Base-by-base conservation (phyloP, 2,888 invertebrate species). In the Ashinkailepas kermadecensis region DNA sequence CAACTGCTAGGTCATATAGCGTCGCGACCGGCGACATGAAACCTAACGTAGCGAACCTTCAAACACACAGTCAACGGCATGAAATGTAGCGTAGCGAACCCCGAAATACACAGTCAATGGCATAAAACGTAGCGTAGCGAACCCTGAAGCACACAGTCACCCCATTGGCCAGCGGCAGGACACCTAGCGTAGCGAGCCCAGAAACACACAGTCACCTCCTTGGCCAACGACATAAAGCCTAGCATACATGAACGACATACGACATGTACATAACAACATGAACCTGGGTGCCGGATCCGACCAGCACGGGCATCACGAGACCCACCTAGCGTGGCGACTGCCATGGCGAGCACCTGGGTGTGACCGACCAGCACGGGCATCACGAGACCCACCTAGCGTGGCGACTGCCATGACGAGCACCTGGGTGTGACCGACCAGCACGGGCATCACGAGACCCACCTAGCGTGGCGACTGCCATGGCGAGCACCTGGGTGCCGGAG, bases 11-110 rank as follows among this genome's bases (percentile, higher is more conserved):
- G n/a, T n/a, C n/a, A n/a, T n/a, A n/a, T n/a, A n/a, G n/a, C n/a
- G n/a, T n/a, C n/a, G n/a, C n/a, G n/a, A n/a, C 99, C 0, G 99
- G 99, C 15, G 98, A 99, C 82, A 99, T 90, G 89, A 99, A 99
- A 81, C 99, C 99, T 84, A 99, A 91, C 88, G 99, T 99, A 21
- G 99, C 99, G 89, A 99, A 99, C 23, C 95, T 97, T 91, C n/a
- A n/a, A n/a, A n/a, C n/a, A n/a, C n/a, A n/a, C n/a, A n/a, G n/a
- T 99, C 0, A 99, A 99, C 15, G 98, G 98, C 82, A 99, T 90
- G 89, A 99, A 99, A 81, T 99, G 99, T 84, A 99, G 91, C 88
- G 99, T 99, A 21, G 99, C 99, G 89, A 99, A 99, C 23, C 95
- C 97, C 91, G 86, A 81, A 87, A 18, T n/a, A 57, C 11, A 85